Evolutionary conservation across 2,888 invertebrate genomes (phyloP), one percentile per base, ranked within the genome.

Genomic region (Acleris cristana): DNA sequence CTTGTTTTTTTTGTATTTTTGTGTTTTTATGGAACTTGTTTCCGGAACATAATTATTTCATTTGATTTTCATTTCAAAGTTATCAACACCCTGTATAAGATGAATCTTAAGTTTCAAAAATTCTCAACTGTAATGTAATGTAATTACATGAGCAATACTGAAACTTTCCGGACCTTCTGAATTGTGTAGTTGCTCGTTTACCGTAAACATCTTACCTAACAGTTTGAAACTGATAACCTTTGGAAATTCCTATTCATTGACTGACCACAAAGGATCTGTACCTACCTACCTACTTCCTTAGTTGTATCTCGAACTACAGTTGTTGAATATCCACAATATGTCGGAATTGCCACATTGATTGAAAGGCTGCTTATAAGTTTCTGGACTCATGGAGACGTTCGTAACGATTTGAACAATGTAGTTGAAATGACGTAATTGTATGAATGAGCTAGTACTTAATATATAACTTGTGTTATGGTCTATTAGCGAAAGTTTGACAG

Each of bases 31-130:
- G 26, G 7, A 26, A 26, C 7, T 26, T 26, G 7, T 26, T 26
- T 26, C 26, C 7, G 7, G 8, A 26, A 26, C 8, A 1, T 8
- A 7, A 26, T 26, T 7, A 26, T 26, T 26, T 2, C 26, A 26
- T 26, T n/a, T n/a, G 0, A 26, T 26, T 26, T 26, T 26, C 2
- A 26, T 6, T 26, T 26, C 26, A 3, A 30, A 30, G 7, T 87
- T 86, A 89, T 89, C 87, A 85, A 82, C 74, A 76, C 74, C 74
- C 81, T 84, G 88, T 80, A 83, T 80, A 82, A 83, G 86, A 83
- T 80, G 84, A 83, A 80, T 78, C 73, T 79, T 72, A 70, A 72
- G 73, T 60, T 74, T 72, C 70, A 72, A 71, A 79, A 83, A 85
- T 14, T 4, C 14, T 4, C 14, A 14, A 40, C 14, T 40, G 40